These are phyloP conservation scores for Ametastegia equiseti DNA, from an alignment of 2,888 invertebrate genomes.

Conservation along the genomic window DNA sequence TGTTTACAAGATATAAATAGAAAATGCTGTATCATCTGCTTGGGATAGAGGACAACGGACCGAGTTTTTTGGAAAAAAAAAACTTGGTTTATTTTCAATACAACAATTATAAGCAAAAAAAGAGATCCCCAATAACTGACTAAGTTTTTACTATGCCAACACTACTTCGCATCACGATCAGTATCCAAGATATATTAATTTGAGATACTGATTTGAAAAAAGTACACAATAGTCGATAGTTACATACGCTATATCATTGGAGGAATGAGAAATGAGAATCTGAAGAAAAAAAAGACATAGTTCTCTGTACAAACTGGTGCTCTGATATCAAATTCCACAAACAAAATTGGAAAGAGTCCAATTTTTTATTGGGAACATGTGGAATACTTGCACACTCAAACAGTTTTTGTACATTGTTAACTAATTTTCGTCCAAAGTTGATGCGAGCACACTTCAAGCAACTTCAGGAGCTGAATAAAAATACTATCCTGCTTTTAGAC, in stretches of 20 bases:
- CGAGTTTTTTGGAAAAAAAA: no score
- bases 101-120: neutral
- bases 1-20: neutral
- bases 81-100: neutral
- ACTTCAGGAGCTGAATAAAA: neutral
- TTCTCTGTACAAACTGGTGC: neutral
- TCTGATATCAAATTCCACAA: neutral
- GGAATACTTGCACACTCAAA: neutral
- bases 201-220: no score
- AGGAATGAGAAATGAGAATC: neutral
- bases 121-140: no score
- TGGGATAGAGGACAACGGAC: neutral
- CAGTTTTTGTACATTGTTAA: neutral
- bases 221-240: neutral
- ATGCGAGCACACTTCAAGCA: neutral
- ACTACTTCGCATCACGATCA: no score
- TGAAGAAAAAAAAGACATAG: neutral
- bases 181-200: no score
- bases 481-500: conserved; percentile 9
- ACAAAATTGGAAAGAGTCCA: conserved; percentile 19
- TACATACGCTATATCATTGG: neutral
- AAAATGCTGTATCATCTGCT: neutral
- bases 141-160: no score
- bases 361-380: neutral
- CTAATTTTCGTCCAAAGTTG: conserved; percentile 6